Percentiles rank a stretch among this genome's conserved stretches.
phyloP scores from a whole-genome alignment of 2,888 invertebrate genomes.

The Tridacna gigas region DNA sequence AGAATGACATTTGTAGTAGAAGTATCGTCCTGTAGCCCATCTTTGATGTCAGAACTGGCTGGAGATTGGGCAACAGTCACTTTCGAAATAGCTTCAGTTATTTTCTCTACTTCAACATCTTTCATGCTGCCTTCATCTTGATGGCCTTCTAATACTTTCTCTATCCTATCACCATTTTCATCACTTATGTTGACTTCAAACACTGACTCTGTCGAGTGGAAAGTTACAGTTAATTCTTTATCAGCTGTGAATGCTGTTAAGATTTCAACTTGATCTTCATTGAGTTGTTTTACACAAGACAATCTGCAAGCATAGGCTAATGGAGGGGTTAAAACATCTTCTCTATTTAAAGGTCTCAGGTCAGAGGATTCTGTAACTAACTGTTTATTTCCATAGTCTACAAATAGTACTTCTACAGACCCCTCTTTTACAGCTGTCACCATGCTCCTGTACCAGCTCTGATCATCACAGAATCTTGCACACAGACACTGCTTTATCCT shows the following conservation, averaged over 20 bases:
- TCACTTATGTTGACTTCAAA: constrained; percentile 60
- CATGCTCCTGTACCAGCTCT: constrained; percentile 89
- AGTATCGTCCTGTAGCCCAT: too few species aligned
- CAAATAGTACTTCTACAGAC: constrained; percentile 71
- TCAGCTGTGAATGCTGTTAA: constrained; percentile 66
- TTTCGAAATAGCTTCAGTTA: constrained; percentile 13
- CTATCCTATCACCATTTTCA: constrained; percentile 38
- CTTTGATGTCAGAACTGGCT: too few species aligned
- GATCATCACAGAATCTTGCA: constrained; percentile 88
- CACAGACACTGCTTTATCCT: constrained; percentile 66
- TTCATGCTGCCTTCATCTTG: neutral
- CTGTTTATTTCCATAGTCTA: constrained; percentile 81
- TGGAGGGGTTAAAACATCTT: constrained; percentile 55
- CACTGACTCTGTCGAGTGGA: constrained; percentile 34
- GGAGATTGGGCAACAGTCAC: neutral
- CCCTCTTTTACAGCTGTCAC: constrained; percentile 85
- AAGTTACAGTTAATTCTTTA: constrained; percentile 62
- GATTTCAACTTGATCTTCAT: constrained; percentile 57
- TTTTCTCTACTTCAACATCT: constrained; percentile 2
- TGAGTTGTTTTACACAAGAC: constrained; percentile 56
- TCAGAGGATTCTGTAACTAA: constrained; percentile 61
- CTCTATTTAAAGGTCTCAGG: constrained; percentile 64
- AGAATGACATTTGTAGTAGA: too few species aligned
- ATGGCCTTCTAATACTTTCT: neutral
- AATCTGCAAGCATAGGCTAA: constrained; percentile 69